phyloP scores from a whole-genome alignment of 2,888 invertebrate genomes.

The Hofmannophila pseudospretella region DNA sequence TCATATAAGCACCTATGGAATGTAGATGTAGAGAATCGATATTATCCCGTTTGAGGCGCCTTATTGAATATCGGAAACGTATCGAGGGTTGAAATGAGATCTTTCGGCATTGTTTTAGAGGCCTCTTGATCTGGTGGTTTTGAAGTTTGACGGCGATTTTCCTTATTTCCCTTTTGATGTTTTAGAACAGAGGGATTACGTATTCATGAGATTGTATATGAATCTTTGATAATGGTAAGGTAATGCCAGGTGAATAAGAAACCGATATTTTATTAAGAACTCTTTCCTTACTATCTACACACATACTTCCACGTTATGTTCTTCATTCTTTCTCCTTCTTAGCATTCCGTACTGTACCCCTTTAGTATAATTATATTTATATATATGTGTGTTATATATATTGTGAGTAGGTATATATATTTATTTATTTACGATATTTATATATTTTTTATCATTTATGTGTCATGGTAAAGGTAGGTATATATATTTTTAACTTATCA shows the following conservation, averaged over 20 bases:
- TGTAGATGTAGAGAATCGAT: conserved; percentile 44
- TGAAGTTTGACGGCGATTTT: conserved; percentile 50
- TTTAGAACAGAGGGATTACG: conserved; percentile 15
- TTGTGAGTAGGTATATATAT: no score
- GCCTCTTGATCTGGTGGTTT: conserved; percentile 45
- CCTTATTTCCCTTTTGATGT: conserved; percentile 33
- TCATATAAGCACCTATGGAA: no score
- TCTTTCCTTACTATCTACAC: no score
- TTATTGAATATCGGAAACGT: conserved; percentile 70
- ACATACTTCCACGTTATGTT: no score
- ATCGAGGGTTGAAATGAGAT: conserved; percentile 64
- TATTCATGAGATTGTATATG: conserved; percentile 7
- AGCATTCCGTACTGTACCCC: no score
- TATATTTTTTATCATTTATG: no score
- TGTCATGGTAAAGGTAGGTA: no score
- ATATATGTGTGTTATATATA: no score
- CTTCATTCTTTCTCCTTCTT: no score
- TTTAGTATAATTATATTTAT: no score
- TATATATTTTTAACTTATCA: no score
- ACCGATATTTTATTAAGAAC: conserved; percentile 15
- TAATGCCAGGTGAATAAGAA: not conserved
- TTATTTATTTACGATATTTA: no score
- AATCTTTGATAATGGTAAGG: conserved; percentile 6
- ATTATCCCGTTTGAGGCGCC: conserved; percentile 57
- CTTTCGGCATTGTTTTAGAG: conserved; percentile 54